These are phyloP conservation scores for Maccullochella peelii DNA, from an alignment of 2,113 vertebrate species.

Conservation along the genomic window DNA sequence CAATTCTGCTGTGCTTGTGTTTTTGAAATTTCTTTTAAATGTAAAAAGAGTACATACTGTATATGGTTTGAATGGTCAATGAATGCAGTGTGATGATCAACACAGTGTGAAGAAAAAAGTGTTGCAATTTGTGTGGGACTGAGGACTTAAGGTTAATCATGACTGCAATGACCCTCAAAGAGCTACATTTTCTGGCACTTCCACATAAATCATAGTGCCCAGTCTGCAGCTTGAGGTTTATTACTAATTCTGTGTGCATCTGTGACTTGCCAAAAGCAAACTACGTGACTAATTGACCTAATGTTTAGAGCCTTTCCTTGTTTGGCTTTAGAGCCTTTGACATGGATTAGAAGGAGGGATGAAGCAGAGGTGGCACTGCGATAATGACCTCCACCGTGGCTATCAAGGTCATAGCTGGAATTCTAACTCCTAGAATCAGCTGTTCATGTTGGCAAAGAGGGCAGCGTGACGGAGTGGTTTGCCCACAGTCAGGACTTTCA, in stretches of 20 bases:
- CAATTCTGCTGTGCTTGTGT: background rate
- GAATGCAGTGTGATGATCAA: conserved; percentile 1
- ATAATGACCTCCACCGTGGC: conserved; percentile 53
- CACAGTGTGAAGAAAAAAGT: conserved; percentile 12
- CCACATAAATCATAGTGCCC: conserved; percentile 59
- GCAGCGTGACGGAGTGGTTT: conserved; percentile 69
- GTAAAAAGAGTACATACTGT: background rate
- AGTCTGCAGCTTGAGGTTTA: conserved; percentile 59
- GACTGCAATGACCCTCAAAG: conserved; percentile 42
- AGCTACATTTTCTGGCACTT: conserved; percentile 36
- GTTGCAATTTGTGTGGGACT: conserved; percentile 15
- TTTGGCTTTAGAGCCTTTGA: conserved; percentile 60
- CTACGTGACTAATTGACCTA: conserved; percentile 71
- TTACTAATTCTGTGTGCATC: conserved; percentile 63
- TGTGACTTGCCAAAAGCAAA: conserved; percentile 72
- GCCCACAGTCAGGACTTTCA: conserved; percentile 70
- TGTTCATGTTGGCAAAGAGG: conserved; percentile 65
- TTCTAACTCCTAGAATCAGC: conserved; percentile 72
- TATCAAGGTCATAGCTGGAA: conserved; percentile 71
- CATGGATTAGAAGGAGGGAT: conserved; percentile 48
- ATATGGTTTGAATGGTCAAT: background rate
- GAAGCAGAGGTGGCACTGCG: conserved; percentile 19
- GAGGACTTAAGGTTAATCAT: conserved; percentile 54
- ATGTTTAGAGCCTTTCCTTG: conserved; percentile 65
- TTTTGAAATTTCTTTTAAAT: background rate